Base-by-base conservation (phyloP, 2,113 vertebrate species). In the Prunella himalayana region DNA sequence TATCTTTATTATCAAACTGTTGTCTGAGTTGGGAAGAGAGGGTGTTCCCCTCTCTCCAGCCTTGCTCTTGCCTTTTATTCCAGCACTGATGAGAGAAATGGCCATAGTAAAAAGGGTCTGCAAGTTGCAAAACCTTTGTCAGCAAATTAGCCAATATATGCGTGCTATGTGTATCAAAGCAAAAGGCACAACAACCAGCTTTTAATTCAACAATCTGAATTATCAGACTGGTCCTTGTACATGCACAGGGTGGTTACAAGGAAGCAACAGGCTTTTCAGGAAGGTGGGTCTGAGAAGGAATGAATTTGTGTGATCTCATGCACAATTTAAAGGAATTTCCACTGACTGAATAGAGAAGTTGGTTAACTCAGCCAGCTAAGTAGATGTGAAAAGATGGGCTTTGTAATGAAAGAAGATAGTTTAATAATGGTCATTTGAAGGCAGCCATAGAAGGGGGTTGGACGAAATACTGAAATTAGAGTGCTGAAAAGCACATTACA, bases 391-490 rank as follows among this genome's bases (percentile, higher is more conserved):
- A 76, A 83, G 31, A 79, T 42, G 45, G 45, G 56, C 77, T 92
- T 93, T 88, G 20, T 60, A 72, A 80, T 49, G 33, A 88, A 94
- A 80, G 72, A 49, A 4, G 24, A 28, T 77, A 57, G 80, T 56
- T 56, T 87, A 68, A 80, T 89, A 87, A 61, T 84, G 78, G 75
- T 78, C 23, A 44, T 91, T 91, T 90, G 63, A 72, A 82, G 57
- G 45, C 69, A 88, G 82, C 39, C 42, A 25, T 49, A n/a, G 82
- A 85, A 95, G 66, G 73, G 17, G 31, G 44, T 64, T 90, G 35
- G 64, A 76, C 15, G 7, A 84, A 90, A 76, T 73, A 57, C 37
- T 90, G 71, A 63, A 81, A 92, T 66, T 47, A 47, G 27, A 81
- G 51, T 54, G 31, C 50, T 82, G 44, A 70, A 84, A 78, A 90